A percentile compares a stretch with the other conserved stretches of the same genome.
phyloP scores from a whole-genome alignment of 2,797 vertebrate species.

The Chelon labrosus region DNA sequence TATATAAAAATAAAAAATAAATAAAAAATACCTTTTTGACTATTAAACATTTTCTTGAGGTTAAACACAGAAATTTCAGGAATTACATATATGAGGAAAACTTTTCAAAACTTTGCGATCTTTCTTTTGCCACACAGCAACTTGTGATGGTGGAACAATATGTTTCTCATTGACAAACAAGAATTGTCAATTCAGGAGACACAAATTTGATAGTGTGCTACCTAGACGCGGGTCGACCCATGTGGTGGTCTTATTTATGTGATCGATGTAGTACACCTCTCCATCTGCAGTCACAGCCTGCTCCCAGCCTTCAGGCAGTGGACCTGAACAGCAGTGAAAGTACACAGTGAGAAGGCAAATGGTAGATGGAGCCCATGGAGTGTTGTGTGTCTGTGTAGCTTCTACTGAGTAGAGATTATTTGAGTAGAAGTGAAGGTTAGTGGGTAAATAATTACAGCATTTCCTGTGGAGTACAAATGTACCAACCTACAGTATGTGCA shows the following conservation, averaged over 20 bases:
- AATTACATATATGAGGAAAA: slow-evolving; percentile 40
- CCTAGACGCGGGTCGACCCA: slow-evolving; percentile 96
- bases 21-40: slow-evolving; percentile 35
- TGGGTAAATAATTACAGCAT: slow-evolving; percentile 21
- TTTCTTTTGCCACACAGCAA: slow-evolving; percentile 65
- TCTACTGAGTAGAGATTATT: slow-evolving; percentile 39
- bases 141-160: slow-evolving; percentile 70
- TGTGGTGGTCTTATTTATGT: slow-evolving; percentile 96
- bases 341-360: slow-evolving; percentile 81
- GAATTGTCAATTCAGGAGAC: slow-evolving; percentile 78
- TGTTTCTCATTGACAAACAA: slow-evolving; percentile 72
- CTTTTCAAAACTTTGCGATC: slow-evolving; percentile 61
- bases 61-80: slow-evolving; percentile 33
- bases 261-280: slow-evolving; percentile 99
- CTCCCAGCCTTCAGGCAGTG: slow-evolving; percentile 97
- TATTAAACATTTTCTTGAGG: background rate
- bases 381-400: slow-evolving; percentile 49
- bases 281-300: slow-evolving; percentile 96
- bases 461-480: slow-evolving; percentile 10
- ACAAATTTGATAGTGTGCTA: slow-evolving; percentile 79
- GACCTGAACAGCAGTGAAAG: slow-evolving; percentile 91
- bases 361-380: slow-evolving; percentile 74
- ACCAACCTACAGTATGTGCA: slow-evolving; percentile 2
- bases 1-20: slow-evolving; percentile 2
- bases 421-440: slow-evolving; percentile 45